Conservation (phyloP, 2,888 invertebrate species). For the Tillus elongatus region DNA sequence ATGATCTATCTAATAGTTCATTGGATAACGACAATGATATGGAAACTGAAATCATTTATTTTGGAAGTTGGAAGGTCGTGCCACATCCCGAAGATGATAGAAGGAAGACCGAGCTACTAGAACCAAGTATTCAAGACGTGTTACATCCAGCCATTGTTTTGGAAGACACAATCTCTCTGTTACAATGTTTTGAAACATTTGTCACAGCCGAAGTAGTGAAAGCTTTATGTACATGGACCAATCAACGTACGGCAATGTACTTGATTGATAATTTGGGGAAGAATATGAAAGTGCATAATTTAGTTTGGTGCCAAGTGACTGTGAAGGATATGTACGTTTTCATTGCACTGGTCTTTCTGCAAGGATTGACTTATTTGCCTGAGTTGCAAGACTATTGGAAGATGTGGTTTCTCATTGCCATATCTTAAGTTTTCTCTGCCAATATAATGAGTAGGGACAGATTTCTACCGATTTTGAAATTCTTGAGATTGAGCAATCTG, state of each 20-base stretch:
- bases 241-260: background rate
- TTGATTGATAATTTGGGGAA: background rate
- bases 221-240: background rate
- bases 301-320: background rate
- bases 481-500: constrained; percentile 4
- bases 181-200: constrained; percentile 3
- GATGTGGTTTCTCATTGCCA: background rate
- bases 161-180: background rate
- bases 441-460: constrained; percentile 6
- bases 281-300: constrained; percentile 2
- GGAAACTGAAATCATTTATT: background rate
- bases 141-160: background rate
- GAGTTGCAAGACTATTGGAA: constrained; percentile 5
- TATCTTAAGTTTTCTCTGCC: background rate
- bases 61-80: background rate
- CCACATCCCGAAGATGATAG: background rate
- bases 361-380: constrained; percentile 1
- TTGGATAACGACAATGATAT: background rate
- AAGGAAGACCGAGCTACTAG: background rate
- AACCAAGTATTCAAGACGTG: background rate
- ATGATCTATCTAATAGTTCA: background rate
- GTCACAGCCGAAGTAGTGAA: background rate
- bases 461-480: constrained; percentile 4
- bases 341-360: constrained; percentile 5
- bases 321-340: constrained; percentile 2